A percentile compares a stretch with the other conserved stretches of the same genome.
Conservation (phyloP, 2,797 vertebrate genomes). For the Crocidura indochinensis region DNA sequence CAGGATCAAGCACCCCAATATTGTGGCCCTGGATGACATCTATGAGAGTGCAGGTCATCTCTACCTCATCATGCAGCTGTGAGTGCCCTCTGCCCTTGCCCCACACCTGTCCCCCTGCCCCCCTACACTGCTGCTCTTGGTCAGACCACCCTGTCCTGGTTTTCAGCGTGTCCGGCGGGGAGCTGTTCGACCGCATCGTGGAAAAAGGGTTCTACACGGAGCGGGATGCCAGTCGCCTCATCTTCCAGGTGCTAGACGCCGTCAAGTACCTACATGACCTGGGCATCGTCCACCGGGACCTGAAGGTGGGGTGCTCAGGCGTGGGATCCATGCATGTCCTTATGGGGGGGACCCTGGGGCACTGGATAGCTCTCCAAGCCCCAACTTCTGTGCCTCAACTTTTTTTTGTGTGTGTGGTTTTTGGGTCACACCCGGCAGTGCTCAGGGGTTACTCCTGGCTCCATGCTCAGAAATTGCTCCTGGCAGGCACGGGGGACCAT, state of each 20-base stretch:
- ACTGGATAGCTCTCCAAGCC: neutral
- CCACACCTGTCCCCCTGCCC: neutral
- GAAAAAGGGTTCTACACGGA: conserved; percentile 99
- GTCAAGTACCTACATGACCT: conserved; percentile 98
- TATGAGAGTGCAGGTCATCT: conserved; percentile 98
- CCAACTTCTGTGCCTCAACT: conserved; percentile 37
- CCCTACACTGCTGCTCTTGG: neutral
- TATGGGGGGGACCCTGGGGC: neutral
- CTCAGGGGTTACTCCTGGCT: too few relatives aligned
- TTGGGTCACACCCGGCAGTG: too few relatives aligned
- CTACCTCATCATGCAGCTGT: conserved; percentile 99
- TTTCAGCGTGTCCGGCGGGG: conserved; percentile 96
- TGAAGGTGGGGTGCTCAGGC: conserved; percentile 93
- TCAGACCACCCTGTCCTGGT: conserved; percentile 29
- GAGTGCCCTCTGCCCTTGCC: conserved; percentile 81
- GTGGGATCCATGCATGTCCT: neutral
- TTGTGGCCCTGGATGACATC: conserved; percentile 98
- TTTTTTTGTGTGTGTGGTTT: too few relatives aligned
- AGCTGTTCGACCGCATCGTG: conserved; percentile 98
- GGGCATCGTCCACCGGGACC: conserved; percentile 98
- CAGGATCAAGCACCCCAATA: conserved; percentile 98
- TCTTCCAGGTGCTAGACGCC: conserved; percentile 97
- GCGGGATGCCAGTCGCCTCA: conserved; percentile 97
- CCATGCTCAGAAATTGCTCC: too few relatives aligned
- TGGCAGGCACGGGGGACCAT: too few relatives aligned